Evolutionary conservation across 2,113 vertebrate genomes (phyloP).

Genomic region (Pyrgilauda ruficollis): DNA sequence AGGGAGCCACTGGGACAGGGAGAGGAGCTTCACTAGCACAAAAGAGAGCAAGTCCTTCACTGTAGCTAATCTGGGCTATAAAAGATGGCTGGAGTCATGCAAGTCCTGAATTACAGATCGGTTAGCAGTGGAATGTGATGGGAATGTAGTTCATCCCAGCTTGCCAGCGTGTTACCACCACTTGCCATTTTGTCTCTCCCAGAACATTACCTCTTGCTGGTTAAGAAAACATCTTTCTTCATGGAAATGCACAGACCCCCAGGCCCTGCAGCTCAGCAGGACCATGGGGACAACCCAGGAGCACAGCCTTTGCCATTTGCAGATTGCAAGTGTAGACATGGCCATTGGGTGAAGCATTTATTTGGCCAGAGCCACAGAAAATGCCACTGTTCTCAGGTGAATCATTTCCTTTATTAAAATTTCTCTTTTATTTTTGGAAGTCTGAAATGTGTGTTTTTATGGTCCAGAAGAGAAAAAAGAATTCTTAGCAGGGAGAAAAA

Average conservation of each 20-base stretch:
- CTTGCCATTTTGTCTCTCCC: background rate
- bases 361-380: conserved; percentile 24
- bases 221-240: conserved; percentile 17
- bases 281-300: background rate
- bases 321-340: background rate
- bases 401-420: conserved; percentile 5
- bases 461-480: conserved; percentile 35
- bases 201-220: background rate
- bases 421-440: background rate
- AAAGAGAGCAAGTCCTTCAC: background rate
- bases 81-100: background rate
- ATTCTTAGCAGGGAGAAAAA: conserved; percentile 40
- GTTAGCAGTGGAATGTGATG: background rate
- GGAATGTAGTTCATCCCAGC: background rate
- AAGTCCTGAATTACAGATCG: background rate
- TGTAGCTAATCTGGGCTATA: background rate
- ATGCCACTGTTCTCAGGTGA: background rate
- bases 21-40: background rate
- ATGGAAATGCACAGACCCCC: background rate
- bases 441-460: conserved; percentile 8
- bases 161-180: background rate
- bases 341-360: background rate
- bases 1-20: background rate
- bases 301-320: background rate
- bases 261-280: background rate